Conservation (phyloP, 2,888 invertebrate species). For the Himalopsyche anomala region DNA sequence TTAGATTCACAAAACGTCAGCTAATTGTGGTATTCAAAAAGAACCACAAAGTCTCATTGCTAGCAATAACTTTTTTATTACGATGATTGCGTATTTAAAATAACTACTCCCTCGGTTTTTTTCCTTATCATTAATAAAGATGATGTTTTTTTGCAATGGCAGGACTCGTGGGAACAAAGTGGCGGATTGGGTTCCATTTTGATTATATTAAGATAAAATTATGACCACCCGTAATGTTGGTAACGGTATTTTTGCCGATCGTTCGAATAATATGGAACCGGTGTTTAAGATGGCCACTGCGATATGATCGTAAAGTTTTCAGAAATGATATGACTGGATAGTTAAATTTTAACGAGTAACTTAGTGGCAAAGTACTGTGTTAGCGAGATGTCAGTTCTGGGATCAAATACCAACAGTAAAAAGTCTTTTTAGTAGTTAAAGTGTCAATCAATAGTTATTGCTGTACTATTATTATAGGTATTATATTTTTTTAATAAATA, state of each 20-base stretch:
- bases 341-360: too few relatives aligned
- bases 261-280: slow-evolving; percentile 17
- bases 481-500: too few relatives aligned
- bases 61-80: neutral
- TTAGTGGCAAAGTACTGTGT: too few relatives aligned
- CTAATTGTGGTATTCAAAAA: slow-evolving; percentile 18
- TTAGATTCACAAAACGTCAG: neutral
- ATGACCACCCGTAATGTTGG: slow-evolving; percentile 12
- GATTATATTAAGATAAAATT: slow-evolving; percentile 24
- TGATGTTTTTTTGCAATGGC: neutral
- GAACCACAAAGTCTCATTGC: slow-evolving; percentile 10
- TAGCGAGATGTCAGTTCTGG: too few relatives aligned
- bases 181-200: neutral
- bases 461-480: too few relatives aligned
- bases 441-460: too few relatives aligned
- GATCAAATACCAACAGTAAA: too few relatives aligned
- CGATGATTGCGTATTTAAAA: slow-evolving; percentile 22
- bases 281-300: slow-evolving; percentile 3
- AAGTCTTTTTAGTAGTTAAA: too few relatives aligned
- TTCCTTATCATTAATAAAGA: neutral
- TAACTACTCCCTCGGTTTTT: neutral
- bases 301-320: neutral
- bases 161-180: slow-evolving; percentile 22
- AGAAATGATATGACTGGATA: too few relatives aligned
- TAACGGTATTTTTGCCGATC: slow-evolving; percentile 10